phyloP scores from a whole-genome alignment of 2,888 invertebrate species.

The Drosophila mercatorum region DNA sequence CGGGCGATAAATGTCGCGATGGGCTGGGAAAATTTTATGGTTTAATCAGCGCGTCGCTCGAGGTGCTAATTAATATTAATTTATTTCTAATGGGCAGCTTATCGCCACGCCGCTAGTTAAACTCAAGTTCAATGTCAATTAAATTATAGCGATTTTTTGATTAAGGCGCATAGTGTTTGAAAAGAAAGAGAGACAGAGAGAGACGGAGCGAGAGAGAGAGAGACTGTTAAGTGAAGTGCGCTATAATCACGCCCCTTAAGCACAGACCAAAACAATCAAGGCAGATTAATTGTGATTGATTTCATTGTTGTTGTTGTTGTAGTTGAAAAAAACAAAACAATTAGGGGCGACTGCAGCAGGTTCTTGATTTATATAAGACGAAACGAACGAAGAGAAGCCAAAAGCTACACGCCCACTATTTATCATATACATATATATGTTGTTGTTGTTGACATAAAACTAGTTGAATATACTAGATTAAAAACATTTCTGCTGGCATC shows the following conservation, averaged over 20 bases:
- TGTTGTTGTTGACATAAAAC: conserved; percentile 43
- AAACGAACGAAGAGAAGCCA: conserved; percentile 10
- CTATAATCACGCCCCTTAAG: conserved; percentile 13
- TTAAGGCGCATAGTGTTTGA: conserved; percentile 3
- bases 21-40: conserved; percentile 28
- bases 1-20: conserved; percentile 3
- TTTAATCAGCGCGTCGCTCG: conserved; percentile 18
- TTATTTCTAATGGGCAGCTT: conserved; percentile 27
- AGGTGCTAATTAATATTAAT: conserved; percentile 56
- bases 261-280: conserved; percentile 45
- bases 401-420: conserved; percentile 65
- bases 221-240: not conserved
- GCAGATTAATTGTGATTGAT: conserved; percentile 39
- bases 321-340: conserved; percentile 56
- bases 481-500: conserved; percentile 48
- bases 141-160: conserved; percentile 24
- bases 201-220: not conserved
- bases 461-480: conserved; percentile 37
- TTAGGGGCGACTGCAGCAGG: conserved; percentile 49
- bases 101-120: conserved; percentile 19
- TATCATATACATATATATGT: not conserved
- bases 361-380: conserved; percentile 45
- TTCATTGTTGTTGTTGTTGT: conserved; percentile 13
- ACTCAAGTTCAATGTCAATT: conserved; percentile 55
- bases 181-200: not conserved